These are phyloP conservation scores for Anabacerthia variegaticeps DNA, from an alignment of 2,797 vertebrate genomes.

Conservation along the genomic window DNA sequence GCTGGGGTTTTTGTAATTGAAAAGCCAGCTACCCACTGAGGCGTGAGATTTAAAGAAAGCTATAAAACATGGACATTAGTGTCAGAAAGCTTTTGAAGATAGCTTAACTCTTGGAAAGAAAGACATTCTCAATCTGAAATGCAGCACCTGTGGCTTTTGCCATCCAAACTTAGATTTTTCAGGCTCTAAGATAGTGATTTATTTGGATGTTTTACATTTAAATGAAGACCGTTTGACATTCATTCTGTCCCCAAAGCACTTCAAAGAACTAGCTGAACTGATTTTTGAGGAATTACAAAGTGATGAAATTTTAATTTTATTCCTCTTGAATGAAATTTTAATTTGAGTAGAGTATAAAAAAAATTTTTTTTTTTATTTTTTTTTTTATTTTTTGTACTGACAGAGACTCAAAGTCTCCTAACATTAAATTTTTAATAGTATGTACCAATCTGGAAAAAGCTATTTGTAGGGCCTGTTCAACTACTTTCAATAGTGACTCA, in stretches of 20 bases:
- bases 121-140: background rate
- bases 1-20: background rate
- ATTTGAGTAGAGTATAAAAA: slow-evolving; percentile 10
- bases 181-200: background rate
- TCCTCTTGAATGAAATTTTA: slow-evolving; percentile 33
- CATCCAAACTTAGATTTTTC: slow-evolving; percentile 2
- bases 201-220: slow-evolving; percentile 34
- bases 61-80: background rate
- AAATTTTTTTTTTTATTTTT: background rate
- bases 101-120: background rate
- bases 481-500: background rate
- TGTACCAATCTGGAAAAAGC: background rate
- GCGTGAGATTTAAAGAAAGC: slow-evolving; percentile 1
- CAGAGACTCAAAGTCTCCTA: background rate
- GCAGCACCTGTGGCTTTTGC: background rate
- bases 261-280: background rate
- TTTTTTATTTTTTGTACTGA: background rate
- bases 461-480: background rate
- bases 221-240: slow-evolving; percentile 14
- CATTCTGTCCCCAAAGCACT: background rate
- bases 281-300: slow-evolving; percentile 17
- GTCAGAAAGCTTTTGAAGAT: background rate
- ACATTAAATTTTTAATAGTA: background rate
- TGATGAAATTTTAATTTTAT: background rate
- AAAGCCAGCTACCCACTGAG: slow-evolving; percentile 5